Conservation (phyloP, 1,140 invertebrate genomes). For the Tetramorium alpestre region DNA sequence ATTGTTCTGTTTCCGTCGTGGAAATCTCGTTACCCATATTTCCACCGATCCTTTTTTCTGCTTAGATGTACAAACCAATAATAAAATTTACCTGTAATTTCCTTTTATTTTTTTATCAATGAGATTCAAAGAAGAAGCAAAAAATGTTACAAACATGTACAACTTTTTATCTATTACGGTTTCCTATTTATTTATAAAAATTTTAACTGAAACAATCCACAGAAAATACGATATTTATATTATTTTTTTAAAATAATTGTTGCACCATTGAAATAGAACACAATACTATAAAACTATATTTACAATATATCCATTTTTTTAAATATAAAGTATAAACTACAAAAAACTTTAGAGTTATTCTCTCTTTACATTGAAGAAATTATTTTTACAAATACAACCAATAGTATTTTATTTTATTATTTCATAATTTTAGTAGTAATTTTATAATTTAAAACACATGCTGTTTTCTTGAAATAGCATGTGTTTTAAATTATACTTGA, state of each 20-base stretch:
- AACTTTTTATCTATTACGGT: not conserved
- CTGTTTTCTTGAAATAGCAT: not conserved
- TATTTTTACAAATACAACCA: not conserved
- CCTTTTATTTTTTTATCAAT: conserved; percentile 26
- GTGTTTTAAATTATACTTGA: not conserved
- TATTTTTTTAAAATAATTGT: not conserved
- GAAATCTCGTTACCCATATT: not conserved
- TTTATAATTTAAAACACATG: too few relatives aligned
- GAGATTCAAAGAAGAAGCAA: conserved; percentile 1
- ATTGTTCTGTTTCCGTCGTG: conserved; percentile 13
- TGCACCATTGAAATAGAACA: not conserved
- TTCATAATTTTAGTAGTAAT: not conserved
- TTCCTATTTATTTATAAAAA: conserved; percentile 13
- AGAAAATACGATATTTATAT: not conserved
- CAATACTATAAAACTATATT: not conserved
- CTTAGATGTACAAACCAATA: not conserved
- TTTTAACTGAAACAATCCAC: not conserved
- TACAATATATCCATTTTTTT: not conserved
- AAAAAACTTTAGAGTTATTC: not conserved
- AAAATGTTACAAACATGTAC: not conserved
- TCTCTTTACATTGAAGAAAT: not conserved
- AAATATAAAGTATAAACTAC: not conserved
- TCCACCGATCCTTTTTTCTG: not conserved
- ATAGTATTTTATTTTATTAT: not conserved
- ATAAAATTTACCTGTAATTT: not conserved